phyloP scores from a whole-genome alignment of 53 echinoderm and acorn worm genomes.

The Apostichopus leukothele region DNA sequence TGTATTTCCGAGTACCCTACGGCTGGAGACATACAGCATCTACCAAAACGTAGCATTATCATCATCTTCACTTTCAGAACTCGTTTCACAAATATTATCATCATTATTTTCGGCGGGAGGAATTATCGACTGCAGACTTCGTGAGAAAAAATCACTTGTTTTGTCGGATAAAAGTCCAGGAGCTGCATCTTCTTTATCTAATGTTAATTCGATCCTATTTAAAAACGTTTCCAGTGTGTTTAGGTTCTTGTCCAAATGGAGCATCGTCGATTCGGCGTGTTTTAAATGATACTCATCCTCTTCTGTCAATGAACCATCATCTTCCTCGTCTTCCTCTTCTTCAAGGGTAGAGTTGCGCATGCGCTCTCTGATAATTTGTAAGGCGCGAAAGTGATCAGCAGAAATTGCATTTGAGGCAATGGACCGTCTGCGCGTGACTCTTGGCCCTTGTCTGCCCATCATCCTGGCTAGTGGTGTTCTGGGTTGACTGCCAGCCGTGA shows the following conservation, averaged over 20 bases:
- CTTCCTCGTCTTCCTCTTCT: conserved; percentile 37
- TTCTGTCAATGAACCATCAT: conserved; percentile 25
- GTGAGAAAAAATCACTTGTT: background rate
- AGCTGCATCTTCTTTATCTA: background rate
- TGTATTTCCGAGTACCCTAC: too few relatives aligned
- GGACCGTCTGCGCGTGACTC: conserved; percentile 65
- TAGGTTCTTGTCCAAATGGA: conserved; percentile 73
- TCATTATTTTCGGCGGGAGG: background rate
- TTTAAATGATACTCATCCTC: conserved; percentile 57
- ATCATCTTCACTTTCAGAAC: conserved; percentile 19
- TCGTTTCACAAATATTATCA: background rate
- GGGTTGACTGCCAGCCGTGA: background rate
- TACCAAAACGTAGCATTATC: conserved; percentile 10
- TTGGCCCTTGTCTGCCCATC: conserved; percentile 23
- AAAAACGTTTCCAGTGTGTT: conserved; percentile 78
- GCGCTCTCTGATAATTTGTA: conserved; percentile 47
- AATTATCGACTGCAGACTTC: background rate
- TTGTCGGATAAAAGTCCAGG: background rate
- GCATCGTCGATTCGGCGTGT: conserved; percentile 73
- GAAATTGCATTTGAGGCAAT: conserved; percentile 68
- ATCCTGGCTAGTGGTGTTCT: background rate
- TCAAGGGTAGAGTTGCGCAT: conserved; percentile 50
- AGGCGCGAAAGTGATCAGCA: conserved; percentile 53
- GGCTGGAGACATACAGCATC: background rate
- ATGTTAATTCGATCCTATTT: conserved; percentile 22